These are phyloP conservation scores for Anadara kagoshimensis DNA, from an alignment of 1,140 invertebrate genomes.

Conservation along the genomic window DNA sequence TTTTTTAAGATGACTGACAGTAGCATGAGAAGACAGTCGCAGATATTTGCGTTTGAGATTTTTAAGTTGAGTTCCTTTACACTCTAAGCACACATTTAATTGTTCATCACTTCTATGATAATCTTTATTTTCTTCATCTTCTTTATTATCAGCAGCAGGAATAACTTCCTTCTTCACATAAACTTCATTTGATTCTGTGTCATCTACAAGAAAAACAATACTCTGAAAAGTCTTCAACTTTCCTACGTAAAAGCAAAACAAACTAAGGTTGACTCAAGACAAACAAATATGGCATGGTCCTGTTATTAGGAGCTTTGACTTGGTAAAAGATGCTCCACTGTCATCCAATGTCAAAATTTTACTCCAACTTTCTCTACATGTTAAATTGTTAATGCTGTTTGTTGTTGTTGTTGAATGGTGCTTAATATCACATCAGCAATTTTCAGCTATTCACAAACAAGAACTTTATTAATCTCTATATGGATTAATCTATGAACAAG, in stretches of 20 bases:
- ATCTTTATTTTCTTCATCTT: constrained; percentile 82
- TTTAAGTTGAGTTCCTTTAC: constrained; percentile 60
- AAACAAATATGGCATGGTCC: not conserved
- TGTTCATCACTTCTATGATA: constrained; percentile 97
- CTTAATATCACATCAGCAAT: too few species aligned
- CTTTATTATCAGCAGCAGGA: constrained; percentile 14
- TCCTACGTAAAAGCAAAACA: not conserved
- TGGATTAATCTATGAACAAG: too few species aligned
- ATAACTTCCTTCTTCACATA: not conserved
- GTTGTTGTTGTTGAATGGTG: too few species aligned
- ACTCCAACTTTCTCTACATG: too few species aligned
- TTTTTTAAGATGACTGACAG: constrained; percentile 97
- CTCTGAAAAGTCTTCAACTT: not conserved
- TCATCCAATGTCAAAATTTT: too few species aligned
- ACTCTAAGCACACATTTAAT: constrained; percentile 73
- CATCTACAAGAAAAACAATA: not conserved
- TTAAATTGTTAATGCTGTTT: too few species aligned
- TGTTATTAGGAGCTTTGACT: too few species aligned
- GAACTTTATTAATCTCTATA: too few species aligned
- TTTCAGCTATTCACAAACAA: too few species aligned
- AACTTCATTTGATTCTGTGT: not conserved
- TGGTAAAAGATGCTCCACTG: too few species aligned
- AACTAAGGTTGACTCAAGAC: not conserved
- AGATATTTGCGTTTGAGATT: constrained; percentile 83
- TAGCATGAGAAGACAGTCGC: constrained; percentile 95